Evolutionary conservation across 2,888 invertebrate species (phyloP).

Genomic region (Thereva unica): DNA sequence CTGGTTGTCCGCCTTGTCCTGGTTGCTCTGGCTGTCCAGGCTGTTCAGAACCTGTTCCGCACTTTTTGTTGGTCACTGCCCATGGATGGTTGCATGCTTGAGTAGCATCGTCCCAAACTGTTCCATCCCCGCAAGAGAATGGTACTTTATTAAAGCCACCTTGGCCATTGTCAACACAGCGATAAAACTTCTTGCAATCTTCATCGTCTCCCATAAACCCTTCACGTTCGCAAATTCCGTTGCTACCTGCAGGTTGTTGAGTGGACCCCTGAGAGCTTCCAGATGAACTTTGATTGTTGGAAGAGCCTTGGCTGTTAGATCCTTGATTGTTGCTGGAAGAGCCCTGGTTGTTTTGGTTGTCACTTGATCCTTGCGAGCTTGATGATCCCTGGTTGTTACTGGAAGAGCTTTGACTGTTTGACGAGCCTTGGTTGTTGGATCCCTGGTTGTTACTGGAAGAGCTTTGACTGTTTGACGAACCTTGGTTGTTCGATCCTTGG

Average conservation of each 20-base stretch:
- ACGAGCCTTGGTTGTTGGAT: conserved; percentile 35
- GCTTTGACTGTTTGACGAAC: too few relatives aligned
- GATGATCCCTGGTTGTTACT: conserved; percentile 32
- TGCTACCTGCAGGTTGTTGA: too few relatives aligned
- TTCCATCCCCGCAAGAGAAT: conserved; percentile 74
- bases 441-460: background rate
- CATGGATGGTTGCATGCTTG: conserved; percentile 74
- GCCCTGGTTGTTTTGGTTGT: conserved; percentile 22
- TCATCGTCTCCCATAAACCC: conserved; percentile 72
- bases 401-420: conserved; percentile 37
- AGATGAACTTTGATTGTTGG: background rate
- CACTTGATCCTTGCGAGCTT: conserved; percentile 2
- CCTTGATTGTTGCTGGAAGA: background rate
- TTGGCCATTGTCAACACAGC: conserved; percentile 70
- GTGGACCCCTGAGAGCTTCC: conserved; percentile 39
- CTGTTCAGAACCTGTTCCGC: conserved; percentile 18
- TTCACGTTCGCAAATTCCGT: conserved; percentile 63
- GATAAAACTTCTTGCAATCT: conserved; percentile 76
- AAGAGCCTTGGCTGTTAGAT: too few relatives aligned
- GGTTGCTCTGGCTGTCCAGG: conserved; percentile 14
- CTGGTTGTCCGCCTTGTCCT: background rate
- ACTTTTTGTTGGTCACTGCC: conserved; percentile 52
- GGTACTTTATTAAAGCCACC: conserved; percentile 68
- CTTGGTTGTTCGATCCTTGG: background rate
- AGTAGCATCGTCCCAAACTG: conserved; percentile 73